Base-by-base conservation (phyloP, 2,888 invertebrate species). In the Griposia aprilina region DNA sequence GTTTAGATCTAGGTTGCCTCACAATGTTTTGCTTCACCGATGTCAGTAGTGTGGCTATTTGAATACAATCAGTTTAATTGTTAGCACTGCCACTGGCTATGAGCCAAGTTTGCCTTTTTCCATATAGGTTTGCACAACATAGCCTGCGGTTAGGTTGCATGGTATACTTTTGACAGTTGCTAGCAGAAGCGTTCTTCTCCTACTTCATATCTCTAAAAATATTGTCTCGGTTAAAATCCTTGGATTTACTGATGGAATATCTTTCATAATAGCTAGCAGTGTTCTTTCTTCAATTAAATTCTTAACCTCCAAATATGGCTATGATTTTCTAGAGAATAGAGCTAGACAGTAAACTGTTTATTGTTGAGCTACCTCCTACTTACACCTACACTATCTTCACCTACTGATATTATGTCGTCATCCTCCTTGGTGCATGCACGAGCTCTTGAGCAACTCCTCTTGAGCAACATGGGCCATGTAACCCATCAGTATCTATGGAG, bases 11-110 rank as follows among this genome's bases (percentile, higher is more conserved):
- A n/a, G 45, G 17, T 6, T 45, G 11, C 45, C 41, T 20, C 11
- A 26, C n/a, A 2, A 20, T 45, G 11, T 45, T 66, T n/a, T 20
- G 45, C 17, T 17, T 26, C 17, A 45, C n/a, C 17, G 0, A 6
- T 45, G 41, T n/a, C n/a, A 45, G 17, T n/a, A 66, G 10, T n/a
- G 48, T 66, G 10, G 50, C 10, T 45, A 65, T 72, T 76, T 83
- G 77, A 76, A 85, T 86, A 83, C 83, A 83, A 82, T 83, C 50
- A 36, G 55, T 66, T 72, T 69, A 60, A 69, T 76, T 82, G 72
- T 69, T 55, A 26, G 23, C 41, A 23, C 45, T 68, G 15, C 11
- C 4, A 13, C 4, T 82, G 71, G 76, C 76, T 20, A 23, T 50
- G 15, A 41, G 26, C 60, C 76, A 82, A 50, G 60, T 30, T 57